Evolutionary conservation across 2,113 vertebrate genomes (phyloP), one percentile per base, ranked within the genome.

Genomic region (Phyllopteryx taeniolatus): DNA sequence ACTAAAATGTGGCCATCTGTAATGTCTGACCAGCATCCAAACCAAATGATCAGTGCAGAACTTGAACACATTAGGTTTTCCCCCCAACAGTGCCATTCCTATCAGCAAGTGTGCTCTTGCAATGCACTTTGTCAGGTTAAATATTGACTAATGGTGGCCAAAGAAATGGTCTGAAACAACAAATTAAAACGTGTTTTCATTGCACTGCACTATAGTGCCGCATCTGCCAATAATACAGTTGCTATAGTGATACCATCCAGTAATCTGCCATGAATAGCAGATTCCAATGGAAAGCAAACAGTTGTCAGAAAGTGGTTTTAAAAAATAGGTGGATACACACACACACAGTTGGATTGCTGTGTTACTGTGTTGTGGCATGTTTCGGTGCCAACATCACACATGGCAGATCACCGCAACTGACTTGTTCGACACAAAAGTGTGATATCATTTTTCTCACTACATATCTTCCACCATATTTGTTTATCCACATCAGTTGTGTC

Each of bases 211-310:
- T 70, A 82, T 64, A 75, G 75, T 69, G 31, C 63, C 79, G 79
- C 81, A 84, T 90, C 84, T 84, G 77, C 81, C 81, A 62, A 75
- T 74, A 73, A 85, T 72, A 80, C 75, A 35, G 89, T 90, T 91
- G 89, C 87, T 85, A 90, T 89, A 86, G 88, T 80, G 67, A 90
- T 89, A 65, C 64, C 77, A 75, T 85, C 79, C 83, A 79, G 73
- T 56, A 79, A 80, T 83, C 72, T 70, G 66, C 67, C 70, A 73
- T 54, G 54, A 81, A 76, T 42, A 79, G 76, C 22, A 46, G 71
- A 79, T 75, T 84, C 53, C 67, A 39, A 69, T 67, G 20, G 53
- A 76, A 68, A 77, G 62, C 64, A 74, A 73, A 79, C 47, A 5
- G 20, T 27, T 19, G 47, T 61, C 51, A 78, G 51, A 74, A 67